phyloP scores from a whole-genome alignment of 1,140 invertebrate species.

The Drosophila tropicalis region DNA sequence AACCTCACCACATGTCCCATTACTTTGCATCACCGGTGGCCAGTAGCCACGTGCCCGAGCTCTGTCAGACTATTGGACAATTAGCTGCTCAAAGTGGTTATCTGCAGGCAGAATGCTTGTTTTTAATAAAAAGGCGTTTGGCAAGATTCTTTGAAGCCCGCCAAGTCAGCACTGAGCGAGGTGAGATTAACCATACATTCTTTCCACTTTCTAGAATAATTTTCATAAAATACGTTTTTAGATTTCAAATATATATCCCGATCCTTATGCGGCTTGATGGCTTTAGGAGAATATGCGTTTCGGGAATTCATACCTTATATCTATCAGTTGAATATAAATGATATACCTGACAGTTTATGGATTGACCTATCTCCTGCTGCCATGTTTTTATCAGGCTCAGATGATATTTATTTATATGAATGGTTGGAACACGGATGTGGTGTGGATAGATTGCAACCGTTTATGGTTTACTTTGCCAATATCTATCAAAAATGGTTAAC shows the following conservation, averaged over 20 bases:
- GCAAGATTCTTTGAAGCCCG: constrained; percentile 69
- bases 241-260: constrained; percentile 76
- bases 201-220: neutral
- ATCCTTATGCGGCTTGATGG: constrained; percentile 65
- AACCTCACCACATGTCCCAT: constrained; percentile 55
- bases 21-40: constrained; percentile 72
- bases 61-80: constrained; percentile 75
- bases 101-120: constrained; percentile 71
- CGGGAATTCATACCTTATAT: constrained; percentile 80
- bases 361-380: constrained; percentile 66
- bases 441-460: constrained; percentile 68
- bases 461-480: constrained; percentile 63
- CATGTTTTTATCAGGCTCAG: constrained; percentile 62
- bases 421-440: constrained; percentile 78
- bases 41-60: constrained; percentile 56
- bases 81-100: constrained; percentile 69
- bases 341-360: constrained; percentile 66
- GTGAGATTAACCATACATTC: constrained; percentile 15
- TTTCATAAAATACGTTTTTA: constrained; percentile 7
- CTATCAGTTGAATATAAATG: constrained; percentile 62
- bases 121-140: constrained; percentile 67
- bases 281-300: constrained; percentile 79
- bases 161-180: constrained; percentile 57
- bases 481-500: constrained; percentile 52
- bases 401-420: constrained; percentile 80